A percentile compares a stretch with the other conserved stretches of the same genome.
Evolutionary conservation across 2,113 vertebrate species (phyloP).

Genomic region (Callopanchax toddi): DNA sequence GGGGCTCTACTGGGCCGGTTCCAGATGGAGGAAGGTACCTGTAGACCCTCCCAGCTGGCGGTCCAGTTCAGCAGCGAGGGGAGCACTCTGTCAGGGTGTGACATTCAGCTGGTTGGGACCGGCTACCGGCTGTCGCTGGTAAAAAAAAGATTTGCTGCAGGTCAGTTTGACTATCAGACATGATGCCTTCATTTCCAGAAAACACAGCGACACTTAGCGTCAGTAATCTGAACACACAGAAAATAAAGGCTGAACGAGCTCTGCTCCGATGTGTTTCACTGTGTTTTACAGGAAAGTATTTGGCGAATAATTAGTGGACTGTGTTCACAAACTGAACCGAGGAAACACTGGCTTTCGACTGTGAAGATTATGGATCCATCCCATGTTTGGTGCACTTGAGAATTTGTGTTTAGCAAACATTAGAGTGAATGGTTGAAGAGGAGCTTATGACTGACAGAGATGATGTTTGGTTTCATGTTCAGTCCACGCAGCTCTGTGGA

Average conservation of each 20-base stretch:
- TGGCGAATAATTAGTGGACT: slow-evolving; percentile 92
- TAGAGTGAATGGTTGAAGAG: slow-evolving; percentile 27
- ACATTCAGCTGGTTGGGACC: slow-evolving; percentile 93
- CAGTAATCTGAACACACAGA: not conserved
- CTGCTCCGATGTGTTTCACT: slow-evolving; percentile 33
- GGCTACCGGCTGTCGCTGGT: slow-evolving; percentile 96
- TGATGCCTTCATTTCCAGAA: not conserved
- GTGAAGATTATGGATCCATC: slow-evolving; percentile 65
- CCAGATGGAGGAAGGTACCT: slow-evolving; percentile 89
- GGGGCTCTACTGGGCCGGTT: slow-evolving; percentile 94
- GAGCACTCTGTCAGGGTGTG: slow-evolving; percentile 93
- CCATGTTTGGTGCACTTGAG: slow-evolving; percentile 47
- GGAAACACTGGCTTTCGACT: slow-evolving; percentile 64
- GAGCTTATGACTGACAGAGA: slow-evolving; percentile 20
- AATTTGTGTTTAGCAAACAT: slow-evolving; percentile 28
- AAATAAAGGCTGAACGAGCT: not conserved
- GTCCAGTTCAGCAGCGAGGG: slow-evolving; percentile 98
- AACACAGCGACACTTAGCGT: too few relatives aligned
- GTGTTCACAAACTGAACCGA: slow-evolving; percentile 35
- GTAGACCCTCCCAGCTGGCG: slow-evolving; percentile 88
- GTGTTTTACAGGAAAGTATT: slow-evolving; percentile 91
- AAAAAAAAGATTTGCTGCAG: slow-evolving; percentile 98
- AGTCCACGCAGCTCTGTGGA: slow-evolving; percentile 57
- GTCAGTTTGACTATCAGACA: slow-evolving; percentile 69
- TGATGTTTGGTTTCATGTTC: slow-evolving; percentile 42